Conservation (phyloP, 2,797 vertebrate genomes). For the Artibeus jamaicensis region DNA sequence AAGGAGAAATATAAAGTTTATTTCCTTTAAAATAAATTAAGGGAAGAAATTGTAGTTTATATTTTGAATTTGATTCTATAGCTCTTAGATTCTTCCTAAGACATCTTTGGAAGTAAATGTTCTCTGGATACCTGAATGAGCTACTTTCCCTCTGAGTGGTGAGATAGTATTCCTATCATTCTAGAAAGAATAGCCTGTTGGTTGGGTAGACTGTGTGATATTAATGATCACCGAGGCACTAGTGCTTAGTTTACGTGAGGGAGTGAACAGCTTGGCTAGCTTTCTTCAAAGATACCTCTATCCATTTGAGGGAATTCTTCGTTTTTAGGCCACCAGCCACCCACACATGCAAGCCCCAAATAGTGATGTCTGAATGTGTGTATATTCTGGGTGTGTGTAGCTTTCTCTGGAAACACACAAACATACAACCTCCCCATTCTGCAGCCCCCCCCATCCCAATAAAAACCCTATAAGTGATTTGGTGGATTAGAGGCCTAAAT, state of each 20-base stretch:
- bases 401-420: not conserved
- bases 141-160: not conserved
- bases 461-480: not conserved
- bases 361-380: not conserved
- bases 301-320: not conserved
- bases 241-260: not conserved
- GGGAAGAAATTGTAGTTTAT: not conserved
- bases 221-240: not conserved
- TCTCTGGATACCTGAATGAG: not conserved
- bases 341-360: not conserved
- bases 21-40: not conserved
- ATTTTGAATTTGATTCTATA: conserved; percentile 4
- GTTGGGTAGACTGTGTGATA: not conserved
- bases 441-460: not conserved
- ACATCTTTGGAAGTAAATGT: not conserved
- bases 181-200: not conserved
- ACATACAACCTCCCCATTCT: not conserved
- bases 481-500: not conserved
- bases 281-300: not conserved
- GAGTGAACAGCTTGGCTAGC: not conserved
- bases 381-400: not conserved
- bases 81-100: not conserved
- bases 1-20: not conserved
- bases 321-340: not conserved
- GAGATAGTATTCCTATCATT: not conserved